phyloP scores from a whole-genome alignment of 2,113 vertebrate genomes.

The Ophiodon elongatus region DNA sequence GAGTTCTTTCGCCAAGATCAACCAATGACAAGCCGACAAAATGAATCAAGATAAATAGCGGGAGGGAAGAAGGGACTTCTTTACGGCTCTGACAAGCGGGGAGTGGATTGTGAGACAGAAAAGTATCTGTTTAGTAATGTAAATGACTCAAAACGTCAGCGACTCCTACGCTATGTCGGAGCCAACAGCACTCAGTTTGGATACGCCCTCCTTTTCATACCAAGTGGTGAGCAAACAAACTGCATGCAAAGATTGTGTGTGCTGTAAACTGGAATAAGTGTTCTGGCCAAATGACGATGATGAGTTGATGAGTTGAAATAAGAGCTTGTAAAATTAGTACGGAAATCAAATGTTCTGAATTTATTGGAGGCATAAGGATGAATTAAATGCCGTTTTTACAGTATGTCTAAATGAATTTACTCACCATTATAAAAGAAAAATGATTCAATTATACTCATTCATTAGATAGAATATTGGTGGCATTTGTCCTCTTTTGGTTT shows the following conservation, averaged over 20 bases:
- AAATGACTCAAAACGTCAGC: conserved; percentile 11
- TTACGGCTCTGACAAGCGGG: conserved; percentile 3
- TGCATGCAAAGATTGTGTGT: background rate
- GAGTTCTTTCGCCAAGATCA: background rate
- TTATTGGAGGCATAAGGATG: conserved; percentile 2
- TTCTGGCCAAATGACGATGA: background rate
- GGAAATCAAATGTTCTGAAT: background rate
- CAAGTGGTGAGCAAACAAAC: background rate
- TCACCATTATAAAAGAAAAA: too few relatives aligned
- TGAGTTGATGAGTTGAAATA: background rate
- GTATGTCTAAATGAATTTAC: background rate
- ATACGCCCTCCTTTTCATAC: conserved; percentile 16
- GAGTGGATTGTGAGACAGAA: background rate
- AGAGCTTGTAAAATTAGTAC: background rate
- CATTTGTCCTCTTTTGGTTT: conserved; percentile 4
- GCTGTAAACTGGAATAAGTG: background rate
- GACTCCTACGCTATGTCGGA: background rate
- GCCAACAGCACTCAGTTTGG: background rate
- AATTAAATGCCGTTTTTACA: conserved; percentile 15
- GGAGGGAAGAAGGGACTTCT: background rate
- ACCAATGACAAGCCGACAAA: background rate
- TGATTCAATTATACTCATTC: conserved; percentile 19
- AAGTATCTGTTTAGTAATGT: background rate
- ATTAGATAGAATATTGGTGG: background rate
- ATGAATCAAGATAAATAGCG: background rate